Evolutionary conservation across 2,888 invertebrate genomes (phyloP).

Genomic region (Scaptomyza flava): DNA sequence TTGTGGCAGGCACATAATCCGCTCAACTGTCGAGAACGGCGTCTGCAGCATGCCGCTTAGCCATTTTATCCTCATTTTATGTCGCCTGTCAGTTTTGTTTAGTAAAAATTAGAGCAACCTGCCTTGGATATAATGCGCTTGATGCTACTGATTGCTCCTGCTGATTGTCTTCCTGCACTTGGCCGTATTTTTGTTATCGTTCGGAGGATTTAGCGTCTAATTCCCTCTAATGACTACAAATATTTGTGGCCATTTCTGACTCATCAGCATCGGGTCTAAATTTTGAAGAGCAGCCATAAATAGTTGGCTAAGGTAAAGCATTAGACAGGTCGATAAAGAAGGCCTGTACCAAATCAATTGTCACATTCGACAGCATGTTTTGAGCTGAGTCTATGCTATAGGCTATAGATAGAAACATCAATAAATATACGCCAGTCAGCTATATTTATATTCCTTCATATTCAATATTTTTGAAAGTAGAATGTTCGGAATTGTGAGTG

Average conservation of each 20-base stretch:
- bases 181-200: slow-evolving; percentile 37
- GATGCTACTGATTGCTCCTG: slow-evolving; percentile 8
- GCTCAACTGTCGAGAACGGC: slow-evolving; percentile 57
- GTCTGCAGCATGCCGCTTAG: slow-evolving; percentile 47
- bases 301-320: slow-evolving; percentile 29
- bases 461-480: neutral
- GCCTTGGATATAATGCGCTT: slow-evolving; percentile 24
- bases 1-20: slow-evolving; percentile 61
- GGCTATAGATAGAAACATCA: slow-evolving; percentile 58
- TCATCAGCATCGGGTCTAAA: slow-evolving; percentile 56
- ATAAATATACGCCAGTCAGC: slow-evolving; percentile 14
- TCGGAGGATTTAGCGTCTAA: slow-evolving; percentile 57
- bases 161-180: slow-evolving; percentile 1
- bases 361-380: slow-evolving; percentile 76
- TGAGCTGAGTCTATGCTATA: slow-evolving; percentile 59
- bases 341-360: slow-evolving; percentile 72
- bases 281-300: slow-evolving; percentile 57
- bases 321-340: slow-evolving; percentile 35
- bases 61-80: slow-evolving; percentile 69
- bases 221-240: slow-evolving; percentile 70
- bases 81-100: slow-evolving; percentile 58
- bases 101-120: slow-evolving; percentile 72
- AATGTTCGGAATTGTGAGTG: slow-evolving; percentile 4
- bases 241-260: slow-evolving; percentile 65
- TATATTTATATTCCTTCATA: slow-evolving; percentile 39